phyloP scores from a whole-genome alignment of 2,113 vertebrate genomes.

The Leptobrachium ailaonicum region DNA sequence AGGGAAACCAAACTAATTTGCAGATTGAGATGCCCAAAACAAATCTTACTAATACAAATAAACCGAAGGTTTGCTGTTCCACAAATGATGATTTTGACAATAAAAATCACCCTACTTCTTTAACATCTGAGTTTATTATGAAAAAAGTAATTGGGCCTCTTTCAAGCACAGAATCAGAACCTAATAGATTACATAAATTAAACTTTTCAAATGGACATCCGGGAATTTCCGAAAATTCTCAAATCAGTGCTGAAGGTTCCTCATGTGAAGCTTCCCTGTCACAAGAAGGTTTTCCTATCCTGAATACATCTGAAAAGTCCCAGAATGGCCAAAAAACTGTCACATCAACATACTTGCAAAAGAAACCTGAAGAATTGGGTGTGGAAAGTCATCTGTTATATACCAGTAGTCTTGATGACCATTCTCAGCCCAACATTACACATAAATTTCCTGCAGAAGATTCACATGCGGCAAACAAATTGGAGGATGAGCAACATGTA shows the following conservation, averaged over 20 bases:
- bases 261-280: too few species aligned
- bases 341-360: background rate
- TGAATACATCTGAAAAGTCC: background rate
- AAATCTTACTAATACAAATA: background rate
- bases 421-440: background rate
- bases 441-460: background rate
- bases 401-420: background rate
- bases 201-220: background rate
- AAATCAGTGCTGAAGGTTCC: too few species aligned
- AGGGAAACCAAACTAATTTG: background rate
- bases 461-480: background rate
- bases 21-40: background rate
- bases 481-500: background rate
- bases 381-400: background rate
- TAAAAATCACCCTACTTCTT: background rate
- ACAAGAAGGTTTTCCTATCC: background rate
- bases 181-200: background rate
- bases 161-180: background rate
- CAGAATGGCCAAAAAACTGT: background rate
- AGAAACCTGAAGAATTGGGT: background rate
- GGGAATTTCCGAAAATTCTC: background rate
- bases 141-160: slow-evolving; percentile 5
- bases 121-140: slow-evolving; percentile 25
- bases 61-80: background rate
- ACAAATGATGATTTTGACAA: background rate